These are phyloP conservation scores for Cordilura impudica DNA, from an alignment of 2,888 invertebrate species.

Conservation along the genomic window DNA sequence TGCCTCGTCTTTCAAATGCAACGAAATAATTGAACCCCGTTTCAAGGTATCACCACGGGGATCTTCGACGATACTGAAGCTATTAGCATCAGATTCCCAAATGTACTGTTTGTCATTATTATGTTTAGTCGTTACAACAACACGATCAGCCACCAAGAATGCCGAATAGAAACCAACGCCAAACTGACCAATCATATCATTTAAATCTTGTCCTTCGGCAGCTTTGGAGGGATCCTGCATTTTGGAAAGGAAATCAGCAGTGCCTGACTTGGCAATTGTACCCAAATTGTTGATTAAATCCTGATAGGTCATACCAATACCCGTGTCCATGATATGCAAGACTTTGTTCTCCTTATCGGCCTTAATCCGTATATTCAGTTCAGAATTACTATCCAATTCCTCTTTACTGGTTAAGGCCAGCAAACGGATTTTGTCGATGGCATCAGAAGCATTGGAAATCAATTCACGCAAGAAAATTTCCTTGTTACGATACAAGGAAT, in stretches of 20 bases:
- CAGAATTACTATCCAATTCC: slow-evolving; percentile 87
- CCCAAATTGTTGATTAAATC: slow-evolving; percentile 97
- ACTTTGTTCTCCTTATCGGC: slow-evolving; percentile 95
- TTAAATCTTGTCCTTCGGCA: slow-evolving; percentile 84
- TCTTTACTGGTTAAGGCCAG: slow-evolving; percentile 92
- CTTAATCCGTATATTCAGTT: slow-evolving; percentile 93
- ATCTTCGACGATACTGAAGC: slow-evolving; percentile 94
- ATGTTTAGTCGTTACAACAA: slow-evolving; percentile 96
- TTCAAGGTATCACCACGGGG: slow-evolving; percentile 94
- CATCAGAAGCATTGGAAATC: slow-evolving; percentile 99
- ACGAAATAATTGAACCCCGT: slow-evolving; percentile 91
- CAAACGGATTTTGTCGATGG: slow-evolving; percentile 97
- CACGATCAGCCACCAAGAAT: slow-evolving; percentile 97
- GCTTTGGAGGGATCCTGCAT: slow-evolving; percentile 83
- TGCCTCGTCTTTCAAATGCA: slow-evolving; percentile 98
- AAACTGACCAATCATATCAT: slow-evolving; percentile 99
- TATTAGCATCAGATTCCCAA: slow-evolving; percentile 97
- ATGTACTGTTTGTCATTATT: slow-evolving; percentile 96
- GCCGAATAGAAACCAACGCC: slow-evolving; percentile 99
- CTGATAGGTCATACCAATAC: slow-evolving; percentile 97
- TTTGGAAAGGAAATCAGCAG: slow-evolving; percentile 95
- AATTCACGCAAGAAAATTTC: slow-evolving; percentile 99
- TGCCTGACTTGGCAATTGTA: slow-evolving; percentile 98
- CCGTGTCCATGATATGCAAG: slow-evolving; percentile 96
- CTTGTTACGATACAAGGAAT: slow-evolving; percentile 98